These are phyloP conservation scores for Hydrozoanthus gracilis DNA, from an alignment of 92 coral and sea anemone species.

Conservation along the genomic window DNA sequence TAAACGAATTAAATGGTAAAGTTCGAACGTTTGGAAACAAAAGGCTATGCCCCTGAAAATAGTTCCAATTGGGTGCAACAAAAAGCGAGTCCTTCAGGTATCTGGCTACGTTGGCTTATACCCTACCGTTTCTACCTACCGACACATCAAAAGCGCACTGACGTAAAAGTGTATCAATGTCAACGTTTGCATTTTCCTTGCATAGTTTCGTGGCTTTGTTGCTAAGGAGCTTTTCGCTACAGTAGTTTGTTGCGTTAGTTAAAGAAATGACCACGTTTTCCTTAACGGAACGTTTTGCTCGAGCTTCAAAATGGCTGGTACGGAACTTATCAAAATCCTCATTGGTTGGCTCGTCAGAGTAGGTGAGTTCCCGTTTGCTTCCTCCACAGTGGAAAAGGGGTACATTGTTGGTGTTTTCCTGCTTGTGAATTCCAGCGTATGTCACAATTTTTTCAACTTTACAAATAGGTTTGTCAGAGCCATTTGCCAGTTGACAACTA, in stretches of 20 bases:
- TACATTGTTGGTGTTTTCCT: not conserved
- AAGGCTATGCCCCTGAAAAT: too few species aligned
- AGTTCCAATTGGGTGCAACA: too few species aligned
- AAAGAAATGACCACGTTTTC: not conserved
- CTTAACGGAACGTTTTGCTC: slow-evolving; percentile 15
- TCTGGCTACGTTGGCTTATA: too few species aligned
- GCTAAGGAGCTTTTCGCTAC: not conserved
- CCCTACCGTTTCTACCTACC: slow-evolving; percentile 3
- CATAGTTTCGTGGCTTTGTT: slow-evolving; percentile 22
- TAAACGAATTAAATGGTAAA: too few species aligned
- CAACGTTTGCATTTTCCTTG: slow-evolving; percentile 34
- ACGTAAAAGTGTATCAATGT: not conserved
- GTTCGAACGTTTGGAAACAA: too few species aligned
- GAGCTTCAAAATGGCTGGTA: not conserved
- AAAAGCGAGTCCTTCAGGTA: too few species aligned
- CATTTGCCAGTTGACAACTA: not conserved
- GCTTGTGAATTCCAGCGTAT: slow-evolving; percentile 7
- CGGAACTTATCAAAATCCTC: slow-evolving; percentile 24
- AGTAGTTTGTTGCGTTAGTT: slow-evolving; percentile 24
- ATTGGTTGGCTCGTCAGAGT: slow-evolving; percentile 9
- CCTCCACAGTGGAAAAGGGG: slow-evolving; percentile 3
- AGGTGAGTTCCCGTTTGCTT: not conserved
- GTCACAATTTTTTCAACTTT: not conserved
- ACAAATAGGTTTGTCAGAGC: not conserved
- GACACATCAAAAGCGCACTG: slow-evolving; percentile 30